Conservation (phyloP, 2,888 invertebrate genomes). For the Synergus itoensis region DNA sequence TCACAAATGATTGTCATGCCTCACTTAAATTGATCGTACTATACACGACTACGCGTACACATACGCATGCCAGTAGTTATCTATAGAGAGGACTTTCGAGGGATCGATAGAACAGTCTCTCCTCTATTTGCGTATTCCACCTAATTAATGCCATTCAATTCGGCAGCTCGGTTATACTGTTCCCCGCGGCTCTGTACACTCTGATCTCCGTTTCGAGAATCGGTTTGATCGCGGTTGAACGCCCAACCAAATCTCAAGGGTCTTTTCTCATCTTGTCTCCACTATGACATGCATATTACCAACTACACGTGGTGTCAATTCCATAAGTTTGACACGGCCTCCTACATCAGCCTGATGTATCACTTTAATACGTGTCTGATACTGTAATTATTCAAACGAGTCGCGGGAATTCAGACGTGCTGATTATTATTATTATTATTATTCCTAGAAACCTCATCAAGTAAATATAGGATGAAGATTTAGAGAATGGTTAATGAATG, state of each 20-base stretch:
- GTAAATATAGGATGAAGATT: too few species aligned
- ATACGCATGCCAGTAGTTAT: constrained; percentile 46
- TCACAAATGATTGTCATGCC: constrained; percentile 47
- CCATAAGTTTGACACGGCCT: constrained; percentile 42
- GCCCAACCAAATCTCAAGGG: constrained; percentile 64
- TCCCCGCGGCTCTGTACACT: constrained; percentile 52
- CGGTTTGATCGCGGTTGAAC: constrained; percentile 64
- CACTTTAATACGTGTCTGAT: constrained; percentile 5
- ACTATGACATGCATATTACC: constrained; percentile 54
- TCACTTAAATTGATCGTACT: constrained; percentile 54
- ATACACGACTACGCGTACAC: constrained; percentile 48
- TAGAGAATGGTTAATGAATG: too few species aligned
- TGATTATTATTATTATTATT: not conserved
- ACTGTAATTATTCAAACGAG: not conserved
- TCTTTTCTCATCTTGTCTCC: constrained; percentile 57
- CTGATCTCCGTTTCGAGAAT: constrained; percentile 57
- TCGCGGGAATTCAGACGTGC: not conserved
- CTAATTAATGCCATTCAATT: constrained; percentile 73
- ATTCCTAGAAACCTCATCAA: too few species aligned
- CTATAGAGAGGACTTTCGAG: constrained; percentile 50
- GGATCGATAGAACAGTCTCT: constrained; percentile 66
- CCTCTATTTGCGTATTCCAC: constrained; percentile 68
- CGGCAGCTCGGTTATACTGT: constrained; percentile 53
- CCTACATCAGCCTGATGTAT: not conserved
- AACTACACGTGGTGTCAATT: constrained; percentile 48